phyloP scores from a whole-genome alignment of 1,140 invertebrate genomes.

The Sycobia sp. region DNA sequence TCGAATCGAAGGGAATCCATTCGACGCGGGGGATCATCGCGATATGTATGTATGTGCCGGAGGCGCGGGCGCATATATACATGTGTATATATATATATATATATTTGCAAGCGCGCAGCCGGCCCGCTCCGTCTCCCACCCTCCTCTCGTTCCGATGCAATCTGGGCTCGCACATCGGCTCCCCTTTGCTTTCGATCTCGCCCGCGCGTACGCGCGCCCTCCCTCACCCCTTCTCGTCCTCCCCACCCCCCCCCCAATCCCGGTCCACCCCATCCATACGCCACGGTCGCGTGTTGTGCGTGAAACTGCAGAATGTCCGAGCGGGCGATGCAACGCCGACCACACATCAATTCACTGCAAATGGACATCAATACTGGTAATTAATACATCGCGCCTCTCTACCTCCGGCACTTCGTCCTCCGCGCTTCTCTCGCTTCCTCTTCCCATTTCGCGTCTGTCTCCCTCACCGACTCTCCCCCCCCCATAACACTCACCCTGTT shows the following conservation, averaged over 20 bases:
- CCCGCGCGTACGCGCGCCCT: too few species aligned
- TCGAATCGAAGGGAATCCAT: constrained; percentile 25
- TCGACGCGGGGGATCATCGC: constrained; percentile 14
- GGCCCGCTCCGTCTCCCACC: background rate
- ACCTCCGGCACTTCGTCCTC: constrained; percentile 27
- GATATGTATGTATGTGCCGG: too few species aligned
- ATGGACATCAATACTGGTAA: constrained; percentile 65
- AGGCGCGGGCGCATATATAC: too few species aligned
- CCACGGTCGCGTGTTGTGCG: constrained; percentile 17
- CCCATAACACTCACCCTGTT: background rate
- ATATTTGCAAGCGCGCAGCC: background rate
- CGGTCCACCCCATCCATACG: background rate
- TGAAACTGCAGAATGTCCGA: constrained; percentile 29
- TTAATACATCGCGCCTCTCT: constrained; percentile 62
- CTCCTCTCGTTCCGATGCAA: too few species aligned
- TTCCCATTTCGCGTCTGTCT: too few species aligned
- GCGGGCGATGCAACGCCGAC: constrained; percentile 58
- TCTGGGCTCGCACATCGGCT: too few species aligned
- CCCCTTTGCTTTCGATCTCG: too few species aligned
- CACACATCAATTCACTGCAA: constrained; percentile 63
- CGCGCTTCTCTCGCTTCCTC: background rate
- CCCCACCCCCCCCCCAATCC: background rate
- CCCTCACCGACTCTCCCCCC: too few species aligned
- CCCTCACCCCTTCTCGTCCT: background rate
- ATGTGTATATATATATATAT: background rate